These are phyloP conservation scores for Genyomyrus donnyi DNA, from an alignment of 2,113 vertebrate genomes.

Conservation along the genomic window DNA sequence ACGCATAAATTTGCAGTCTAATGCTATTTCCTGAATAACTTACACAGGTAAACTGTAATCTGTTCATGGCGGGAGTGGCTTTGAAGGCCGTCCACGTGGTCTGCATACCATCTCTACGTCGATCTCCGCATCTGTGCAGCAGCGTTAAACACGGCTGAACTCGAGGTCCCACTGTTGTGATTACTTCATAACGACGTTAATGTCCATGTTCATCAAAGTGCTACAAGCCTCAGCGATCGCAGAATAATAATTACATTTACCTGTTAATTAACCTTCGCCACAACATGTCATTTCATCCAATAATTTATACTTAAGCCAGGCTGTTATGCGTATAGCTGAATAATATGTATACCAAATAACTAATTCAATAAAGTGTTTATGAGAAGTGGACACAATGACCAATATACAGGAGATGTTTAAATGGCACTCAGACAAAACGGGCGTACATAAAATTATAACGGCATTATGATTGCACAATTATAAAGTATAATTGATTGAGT, in stretches of 20 bases:
- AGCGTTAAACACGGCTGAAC: constrained; percentile 20
- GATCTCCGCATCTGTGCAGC: not conserved
- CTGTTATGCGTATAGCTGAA: constrained; percentile 14
- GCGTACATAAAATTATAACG: not conserved
- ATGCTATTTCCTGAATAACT: not conserved
- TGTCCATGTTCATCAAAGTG: constrained; percentile 36
- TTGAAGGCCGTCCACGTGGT: not conserved
- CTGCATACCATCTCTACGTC: not conserved
- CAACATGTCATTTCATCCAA: constrained; percentile 38
- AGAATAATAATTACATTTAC: constrained; percentile 42
- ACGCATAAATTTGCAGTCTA: not conserved
- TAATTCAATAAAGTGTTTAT: not conserved
- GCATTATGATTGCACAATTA: not conserved
- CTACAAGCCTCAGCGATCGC: constrained; percentile 35
- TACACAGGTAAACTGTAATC: not conserved
- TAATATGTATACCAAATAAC: not conserved
- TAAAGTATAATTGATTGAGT: not conserved
- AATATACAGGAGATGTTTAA: not conserved
- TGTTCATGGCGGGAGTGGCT: not conserved
- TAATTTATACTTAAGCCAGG: constrained; percentile 23
- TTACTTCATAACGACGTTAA: constrained; percentile 27
- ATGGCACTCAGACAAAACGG: not conserved
- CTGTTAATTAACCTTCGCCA: constrained; percentile 40
- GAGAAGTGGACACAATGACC: constrained; percentile 9
- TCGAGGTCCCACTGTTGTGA: constrained; percentile 25